Conservation (phyloP, 2,113 vertebrate genomes). For the Willisornis vidua region DNA sequence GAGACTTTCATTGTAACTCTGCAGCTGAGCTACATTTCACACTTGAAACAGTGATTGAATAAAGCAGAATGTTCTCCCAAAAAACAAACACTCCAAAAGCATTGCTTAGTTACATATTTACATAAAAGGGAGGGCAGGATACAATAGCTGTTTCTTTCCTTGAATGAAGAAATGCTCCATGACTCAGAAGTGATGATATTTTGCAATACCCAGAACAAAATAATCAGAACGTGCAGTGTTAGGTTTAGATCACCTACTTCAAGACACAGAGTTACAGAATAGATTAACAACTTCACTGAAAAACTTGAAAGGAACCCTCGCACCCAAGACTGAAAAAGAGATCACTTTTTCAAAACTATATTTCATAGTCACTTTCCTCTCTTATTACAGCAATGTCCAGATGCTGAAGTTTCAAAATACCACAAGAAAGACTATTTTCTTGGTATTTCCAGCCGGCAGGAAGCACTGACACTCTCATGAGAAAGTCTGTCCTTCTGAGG, state of each 20-base stretch:
- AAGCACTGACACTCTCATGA: conserved; percentile 61
- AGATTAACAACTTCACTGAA: neutral
- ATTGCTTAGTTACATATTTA: neutral
- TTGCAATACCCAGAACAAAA: neutral
- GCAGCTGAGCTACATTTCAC: conserved; percentile 25
- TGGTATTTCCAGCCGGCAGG: conserved; percentile 49
- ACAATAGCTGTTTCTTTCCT: conserved; percentile 5
- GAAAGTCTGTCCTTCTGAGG: conserved; percentile 61
- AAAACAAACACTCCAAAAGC: neutral
- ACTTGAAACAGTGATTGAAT: neutral
- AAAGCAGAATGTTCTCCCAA: conserved; percentile 15
- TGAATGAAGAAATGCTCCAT: neutral
- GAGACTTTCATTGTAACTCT: neutral
- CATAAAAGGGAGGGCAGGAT: neutral
- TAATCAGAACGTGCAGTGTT: neutral
- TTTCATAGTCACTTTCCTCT: neutral
- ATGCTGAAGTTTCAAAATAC: conserved; percentile 41
- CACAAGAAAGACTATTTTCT: conserved; percentile 53
- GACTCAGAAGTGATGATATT: neutral
- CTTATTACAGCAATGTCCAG: neutral
- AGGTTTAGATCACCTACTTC: neutral
- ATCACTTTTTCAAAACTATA: neutral
- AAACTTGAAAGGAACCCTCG: neutral
- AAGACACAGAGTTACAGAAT: neutral
- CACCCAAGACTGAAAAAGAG: neutral